These are phyloP conservation scores for Myanophis thanlyinensis DNA, from an alignment of 2,113 vertebrate species.

Conservation along the genomic window DNA sequence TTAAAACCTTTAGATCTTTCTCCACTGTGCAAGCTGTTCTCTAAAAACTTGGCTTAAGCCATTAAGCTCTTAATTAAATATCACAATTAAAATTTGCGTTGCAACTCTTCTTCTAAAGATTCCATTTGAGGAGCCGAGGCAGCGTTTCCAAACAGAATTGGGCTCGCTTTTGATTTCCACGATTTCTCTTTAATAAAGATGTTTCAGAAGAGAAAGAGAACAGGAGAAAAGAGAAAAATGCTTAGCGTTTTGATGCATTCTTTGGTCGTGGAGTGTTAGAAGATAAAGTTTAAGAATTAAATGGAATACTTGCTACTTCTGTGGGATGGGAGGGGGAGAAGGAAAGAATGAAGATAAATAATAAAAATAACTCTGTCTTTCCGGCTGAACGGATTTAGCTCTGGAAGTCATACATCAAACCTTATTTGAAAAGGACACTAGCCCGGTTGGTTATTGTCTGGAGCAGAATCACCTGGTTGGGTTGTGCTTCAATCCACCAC, in stretches of 20 bases:
- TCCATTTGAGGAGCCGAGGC: not conserved
- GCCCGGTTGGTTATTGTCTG: constrained; percentile 25
- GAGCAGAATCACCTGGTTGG: constrained; percentile 2
- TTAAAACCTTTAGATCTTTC: not conserved
- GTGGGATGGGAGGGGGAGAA: not conserved
- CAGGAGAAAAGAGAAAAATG: not conserved
- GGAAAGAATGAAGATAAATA: constrained; percentile 32
- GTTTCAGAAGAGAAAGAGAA: not conserved
- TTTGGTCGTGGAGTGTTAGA: not conserved
- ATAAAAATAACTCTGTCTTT: constrained; percentile 24
- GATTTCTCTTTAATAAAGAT: not conserved
- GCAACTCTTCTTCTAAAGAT: not conserved
- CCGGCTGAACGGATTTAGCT: constrained; percentile 33
- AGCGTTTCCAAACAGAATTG: not conserved
- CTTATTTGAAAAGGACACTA: constrained; percentile 26
- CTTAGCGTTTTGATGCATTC: not conserved
- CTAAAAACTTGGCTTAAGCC: not conserved
- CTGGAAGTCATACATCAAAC: constrained; percentile 35
- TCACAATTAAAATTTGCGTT: not conserved
- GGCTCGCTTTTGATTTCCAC: not conserved
- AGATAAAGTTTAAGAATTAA: not conserved
- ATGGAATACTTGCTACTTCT: not conserved
- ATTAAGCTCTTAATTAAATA: not conserved
- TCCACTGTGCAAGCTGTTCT: not conserved
- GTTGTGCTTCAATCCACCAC: constrained; percentile 31